A percentile compares a stretch with the other conserved stretches of the same genome.
Conservation (phyloP, 2,797 vertebrate species). For the Acanthurus lineatus region DNA sequence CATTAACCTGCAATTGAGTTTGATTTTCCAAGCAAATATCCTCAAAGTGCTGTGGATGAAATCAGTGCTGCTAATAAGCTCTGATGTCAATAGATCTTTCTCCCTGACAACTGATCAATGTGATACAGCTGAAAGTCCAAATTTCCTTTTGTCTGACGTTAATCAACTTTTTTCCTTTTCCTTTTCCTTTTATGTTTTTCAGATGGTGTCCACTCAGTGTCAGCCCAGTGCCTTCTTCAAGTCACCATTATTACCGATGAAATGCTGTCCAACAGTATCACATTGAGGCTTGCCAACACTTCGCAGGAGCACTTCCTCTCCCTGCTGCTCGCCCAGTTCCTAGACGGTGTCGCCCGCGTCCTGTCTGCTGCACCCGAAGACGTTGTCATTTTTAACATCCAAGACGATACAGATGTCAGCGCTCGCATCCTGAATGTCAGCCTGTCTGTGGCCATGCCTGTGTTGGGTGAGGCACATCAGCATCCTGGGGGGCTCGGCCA, state of each 20-base stretch:
- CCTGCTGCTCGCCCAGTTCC: conserved; percentile 91
- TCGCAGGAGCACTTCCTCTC: conserved; percentile 96
- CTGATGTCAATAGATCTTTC: not conserved
- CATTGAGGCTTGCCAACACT: conserved; percentile 92
- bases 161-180: not conserved
- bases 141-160: not conserved
- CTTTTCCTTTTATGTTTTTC: conserved; percentile 33
- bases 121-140: not conserved
- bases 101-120: not conserved
- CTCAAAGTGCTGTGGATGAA: not conserved
- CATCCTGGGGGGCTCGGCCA: conserved; percentile 67
- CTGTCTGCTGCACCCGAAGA: conserved; percentile 89
- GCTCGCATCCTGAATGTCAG: conserved; percentile 95
- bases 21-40: not conserved
- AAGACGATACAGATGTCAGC: conserved; percentile 92
- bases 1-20: not conserved
- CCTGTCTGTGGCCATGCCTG: conserved; percentile 87
- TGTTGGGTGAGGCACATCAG: conserved; percentile 62
- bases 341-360: conserved; percentile 92
- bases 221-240: conserved; percentile 93
- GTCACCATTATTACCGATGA: conserved; percentile 97
- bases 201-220: conserved; percentile 93
- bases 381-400: conserved; percentile 95
- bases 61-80: not conserved
- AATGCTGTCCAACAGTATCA: conserved; percentile 98